These are phyloP conservation scores for Clostera curtula DNA, from an alignment of 2,888 invertebrate genomes.

Conservation along the genomic window DNA sequence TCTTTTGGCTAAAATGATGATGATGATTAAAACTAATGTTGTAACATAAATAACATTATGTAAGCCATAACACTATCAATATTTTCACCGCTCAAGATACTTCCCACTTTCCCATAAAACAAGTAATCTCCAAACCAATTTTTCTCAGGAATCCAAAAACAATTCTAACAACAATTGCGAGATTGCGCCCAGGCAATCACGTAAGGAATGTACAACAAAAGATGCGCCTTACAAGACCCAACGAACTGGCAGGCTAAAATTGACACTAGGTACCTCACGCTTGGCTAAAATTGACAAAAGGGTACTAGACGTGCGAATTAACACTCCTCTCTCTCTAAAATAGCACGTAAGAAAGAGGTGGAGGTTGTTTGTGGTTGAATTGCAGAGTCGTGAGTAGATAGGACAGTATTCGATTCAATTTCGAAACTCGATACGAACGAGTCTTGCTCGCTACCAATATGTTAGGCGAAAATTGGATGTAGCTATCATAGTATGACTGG, in stretches of 20 bases:
- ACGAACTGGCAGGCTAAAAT: conserved; percentile 36
- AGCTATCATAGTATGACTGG: conserved; percentile 44
- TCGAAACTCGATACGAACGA: conserved; percentile 56
- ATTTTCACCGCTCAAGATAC: conserved; percentile 5
- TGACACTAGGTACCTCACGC: conserved; percentile 43
- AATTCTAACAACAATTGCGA: conserved; percentile 35
- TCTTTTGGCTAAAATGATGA: too few relatives aligned
- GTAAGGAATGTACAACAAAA: conserved; percentile 47
- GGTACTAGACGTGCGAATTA: conserved; percentile 20
- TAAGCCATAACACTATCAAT: too few relatives aligned
- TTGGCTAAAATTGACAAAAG: conserved; percentile 47
- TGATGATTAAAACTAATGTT: too few relatives aligned
- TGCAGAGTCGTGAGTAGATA: conserved; percentile 19
- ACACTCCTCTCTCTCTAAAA: conserved; percentile 17
- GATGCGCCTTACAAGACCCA: conserved; percentile 37
- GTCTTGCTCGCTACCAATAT: conserved; percentile 65
- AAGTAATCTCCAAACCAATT: conserved; percentile 4
- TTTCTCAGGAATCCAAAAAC: conserved; percentile 24
- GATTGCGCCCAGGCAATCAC: conserved; percentile 52
- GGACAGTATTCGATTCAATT: conserved; percentile 62
- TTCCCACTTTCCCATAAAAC: conserved; percentile 10
- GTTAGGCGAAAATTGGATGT: conserved; percentile 63
- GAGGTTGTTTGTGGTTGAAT: conserved; percentile 14
- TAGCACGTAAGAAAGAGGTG: conserved; percentile 20
- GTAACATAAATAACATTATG: too few relatives aligned